Evolutionary conservation across 2,888 invertebrate species (phyloP).

Genomic region (Cephus spinipes): DNA sequence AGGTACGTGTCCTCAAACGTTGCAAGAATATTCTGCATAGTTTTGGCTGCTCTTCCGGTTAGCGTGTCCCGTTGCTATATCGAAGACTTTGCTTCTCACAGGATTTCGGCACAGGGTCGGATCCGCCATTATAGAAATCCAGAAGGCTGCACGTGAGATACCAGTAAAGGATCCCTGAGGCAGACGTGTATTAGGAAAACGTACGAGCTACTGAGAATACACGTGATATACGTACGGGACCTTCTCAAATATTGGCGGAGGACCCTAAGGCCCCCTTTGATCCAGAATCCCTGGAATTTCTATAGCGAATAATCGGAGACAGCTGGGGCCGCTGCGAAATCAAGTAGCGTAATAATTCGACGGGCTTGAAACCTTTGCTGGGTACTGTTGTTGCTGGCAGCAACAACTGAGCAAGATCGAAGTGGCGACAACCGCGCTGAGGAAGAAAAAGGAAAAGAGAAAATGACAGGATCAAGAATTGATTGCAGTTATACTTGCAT

Average conservation of each 20-base stretch:
- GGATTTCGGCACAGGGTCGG: background rate
- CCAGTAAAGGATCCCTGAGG: background rate
- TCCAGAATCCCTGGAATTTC: constrained; percentile 57
- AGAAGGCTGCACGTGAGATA: background rate
- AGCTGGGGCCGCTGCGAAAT: constrained; percentile 63
- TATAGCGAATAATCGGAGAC: constrained; percentile 64
- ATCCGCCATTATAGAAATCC: background rate
- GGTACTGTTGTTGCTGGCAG: background rate
- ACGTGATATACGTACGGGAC: constrained; percentile 25
- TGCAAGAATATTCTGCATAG: constrained; percentile 33
- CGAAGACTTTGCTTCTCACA: constrained; percentile 2
- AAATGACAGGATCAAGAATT: background rate
- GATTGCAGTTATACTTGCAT: background rate
- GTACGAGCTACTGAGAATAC: background rate
- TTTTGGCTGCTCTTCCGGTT: constrained; percentile 32
- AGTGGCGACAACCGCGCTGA: background rate
- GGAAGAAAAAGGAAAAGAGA: background rate
- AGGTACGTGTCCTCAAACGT: constrained; percentile 16
- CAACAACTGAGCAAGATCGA: background rate
- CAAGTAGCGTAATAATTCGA: constrained; percentile 65
- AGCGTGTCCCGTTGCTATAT: constrained; percentile 24
- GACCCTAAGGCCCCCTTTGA: constrained; percentile 56
- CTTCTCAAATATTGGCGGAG: constrained; percentile 64
- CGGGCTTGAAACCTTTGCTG: constrained; percentile 32
- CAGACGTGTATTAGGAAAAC: background rate